Conservation (phyloP, 2,113 vertebrate genomes). For the Aegithalos caudatus region DNA sequence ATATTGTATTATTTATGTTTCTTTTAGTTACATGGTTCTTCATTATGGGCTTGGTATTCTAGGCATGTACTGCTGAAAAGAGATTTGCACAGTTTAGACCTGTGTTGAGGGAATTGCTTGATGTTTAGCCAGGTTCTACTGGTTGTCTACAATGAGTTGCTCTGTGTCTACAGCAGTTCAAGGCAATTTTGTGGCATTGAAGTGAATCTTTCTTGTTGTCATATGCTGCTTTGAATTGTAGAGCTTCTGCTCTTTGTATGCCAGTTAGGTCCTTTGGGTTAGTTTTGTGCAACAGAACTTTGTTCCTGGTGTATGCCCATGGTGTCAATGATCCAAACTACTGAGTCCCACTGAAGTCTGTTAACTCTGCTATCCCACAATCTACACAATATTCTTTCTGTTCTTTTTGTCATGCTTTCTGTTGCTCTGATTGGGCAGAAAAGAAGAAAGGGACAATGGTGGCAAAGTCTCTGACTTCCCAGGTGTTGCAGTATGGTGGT, state of each 20-base stretch:
- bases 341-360: background rate
- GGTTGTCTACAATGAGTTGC: background rate
- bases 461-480: background rate
- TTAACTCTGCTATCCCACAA: background rate
- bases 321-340: background rate
- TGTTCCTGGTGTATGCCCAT: background rate
- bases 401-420: background rate
- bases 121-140: background rate
- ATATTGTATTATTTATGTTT: background rate
- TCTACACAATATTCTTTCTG: background rate
- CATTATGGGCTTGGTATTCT: background rate
- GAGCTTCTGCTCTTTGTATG: background rate
- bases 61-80: background rate
- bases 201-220: background rate
- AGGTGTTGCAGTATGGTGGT: background rate
- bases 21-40: background rate
- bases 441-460: background rate
- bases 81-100: background rate
- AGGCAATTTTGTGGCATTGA: background rate
- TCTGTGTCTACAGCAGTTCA: background rate
- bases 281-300: background rate
- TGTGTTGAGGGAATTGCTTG: background rate
- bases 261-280: background rate
- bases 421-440: background rate
- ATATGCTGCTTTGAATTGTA: background rate